Conservation (phyloP, 2,888 invertebrate genomes). For the Dicyrtomina minuta region DNA sequence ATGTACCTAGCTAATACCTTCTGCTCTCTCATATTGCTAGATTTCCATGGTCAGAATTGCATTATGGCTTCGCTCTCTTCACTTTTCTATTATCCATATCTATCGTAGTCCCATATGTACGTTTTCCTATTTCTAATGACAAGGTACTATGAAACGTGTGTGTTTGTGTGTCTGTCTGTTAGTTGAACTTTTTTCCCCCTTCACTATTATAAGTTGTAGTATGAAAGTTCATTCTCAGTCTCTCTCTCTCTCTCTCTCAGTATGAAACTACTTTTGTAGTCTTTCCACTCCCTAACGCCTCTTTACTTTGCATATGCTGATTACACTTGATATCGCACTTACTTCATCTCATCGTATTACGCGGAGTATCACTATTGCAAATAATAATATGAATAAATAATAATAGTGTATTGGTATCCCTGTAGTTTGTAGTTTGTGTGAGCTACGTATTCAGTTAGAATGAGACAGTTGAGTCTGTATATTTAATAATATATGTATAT, state of each 20-base stretch:
- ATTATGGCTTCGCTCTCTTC: constrained; percentile 1
- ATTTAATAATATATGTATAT: too few relatives aligned
- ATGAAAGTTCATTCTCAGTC: background rate
- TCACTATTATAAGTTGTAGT: too few relatives aligned
- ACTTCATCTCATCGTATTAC: constrained; percentile 28
- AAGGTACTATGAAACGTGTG: too few relatives aligned
- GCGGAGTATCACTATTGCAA: background rate
- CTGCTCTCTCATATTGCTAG: constrained; percentile 9
- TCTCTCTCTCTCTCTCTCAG: background rate
- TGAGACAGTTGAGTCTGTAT: constrained; percentile 1
- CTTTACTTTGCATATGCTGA: constrained; percentile 21
- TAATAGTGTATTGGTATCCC: background rate
- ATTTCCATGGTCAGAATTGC: constrained; percentile 27
- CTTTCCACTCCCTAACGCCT: constrained; percentile 14
- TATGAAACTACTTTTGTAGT: constrained; percentile 11
- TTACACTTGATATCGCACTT: constrained; percentile 33
- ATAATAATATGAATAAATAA: too few relatives aligned
- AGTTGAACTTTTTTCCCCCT: too few relatives aligned
- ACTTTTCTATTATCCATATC: constrained; percentile 11
- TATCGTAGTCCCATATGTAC: background rate
- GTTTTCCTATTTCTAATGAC: too few relatives aligned
- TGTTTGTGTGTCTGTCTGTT: too few relatives aligned
- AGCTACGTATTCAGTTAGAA: background rate
- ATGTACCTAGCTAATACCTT: background rate
- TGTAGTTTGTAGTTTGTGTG: too few relatives aligned